Evolutionary conservation across 53 echinoderm and acorn worm genomes (phyloP), one percentile per base, ranked within the genome.

Genomic region (Hippasteria phrygiana): DNA sequence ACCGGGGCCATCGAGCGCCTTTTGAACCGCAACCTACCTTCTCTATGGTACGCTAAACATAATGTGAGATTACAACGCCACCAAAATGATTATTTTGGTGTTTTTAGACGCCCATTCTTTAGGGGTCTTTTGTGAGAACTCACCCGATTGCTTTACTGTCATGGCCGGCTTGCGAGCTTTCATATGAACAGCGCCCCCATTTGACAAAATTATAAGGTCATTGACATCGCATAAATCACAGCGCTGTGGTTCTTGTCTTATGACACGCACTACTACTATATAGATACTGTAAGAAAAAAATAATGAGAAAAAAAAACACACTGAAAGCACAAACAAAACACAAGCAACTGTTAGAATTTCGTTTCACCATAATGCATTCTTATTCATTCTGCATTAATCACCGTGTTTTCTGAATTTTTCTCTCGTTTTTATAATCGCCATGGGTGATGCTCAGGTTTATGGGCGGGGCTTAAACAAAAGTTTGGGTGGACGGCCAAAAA

Each of bases 101-200:
- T 50, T 45, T 70, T 71, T 71, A 2, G 40, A 34, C 51, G 53
- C 42, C 69, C 43, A 70, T 48, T 85, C 47, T 70, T 47, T 34
- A 1, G 20, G n/a, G 50, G 53, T 70, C 85, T 85, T 85, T 85
- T 85, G 85, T 85, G 85, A 71, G 17, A 41, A 85, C 85, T 85
- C 85, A 85, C 85, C 85, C 85, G 71, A 70, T 37, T 69, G 34
- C 22, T 69, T 29, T 17, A 85, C 85, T 85, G 85, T 85, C 85
- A 85, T 85, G 85, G 85, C 85, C 85, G 85, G 85, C 85, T 27
- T n/a, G n/a, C n/a, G n/a, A 85, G 43, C 85, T 85, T 55, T 51
- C 14, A 32, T 59, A 35, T 85, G 47, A 34, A 53, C n/a, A 71
- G 85, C 85, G 85, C 85, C 85, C 85, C 53, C 85, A 85, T 70